Conservation (phyloP, 2,888 invertebrate species). For the Cetonia aurata region DNA sequence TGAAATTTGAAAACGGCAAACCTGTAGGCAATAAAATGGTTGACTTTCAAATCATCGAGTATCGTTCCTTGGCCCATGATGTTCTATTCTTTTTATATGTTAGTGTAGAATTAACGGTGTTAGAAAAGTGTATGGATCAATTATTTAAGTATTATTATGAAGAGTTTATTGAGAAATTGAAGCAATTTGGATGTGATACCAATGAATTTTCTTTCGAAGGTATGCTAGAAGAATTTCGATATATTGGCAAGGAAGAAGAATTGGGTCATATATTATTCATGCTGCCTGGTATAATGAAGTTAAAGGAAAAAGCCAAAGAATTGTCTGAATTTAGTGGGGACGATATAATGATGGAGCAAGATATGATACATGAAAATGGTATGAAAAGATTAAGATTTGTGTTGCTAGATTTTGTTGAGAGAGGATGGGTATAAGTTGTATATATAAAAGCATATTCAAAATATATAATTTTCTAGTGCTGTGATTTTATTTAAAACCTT, state of each 20-base stretch:
- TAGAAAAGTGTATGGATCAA: conserved; percentile 64
- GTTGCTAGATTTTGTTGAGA: conserved; percentile 40
- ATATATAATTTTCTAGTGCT: no score
- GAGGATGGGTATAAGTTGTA: conserved; percentile 27
- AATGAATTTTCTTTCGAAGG: conserved; percentile 61
- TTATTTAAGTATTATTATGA: conserved; percentile 67
- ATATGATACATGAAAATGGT: conserved; percentile 21
- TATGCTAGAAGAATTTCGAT: conserved; percentile 62
- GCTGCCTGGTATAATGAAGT: conserved; percentile 63
- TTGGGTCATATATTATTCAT: conserved; percentile 65
- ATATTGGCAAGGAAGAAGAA: conserved; percentile 60
- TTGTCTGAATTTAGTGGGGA: conserved; percentile 62
- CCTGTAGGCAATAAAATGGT: conserved; percentile 65
- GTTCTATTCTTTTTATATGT: conserved; percentile 69
- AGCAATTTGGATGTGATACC: conserved; percentile 55
- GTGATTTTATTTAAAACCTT: no score
- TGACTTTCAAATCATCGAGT: conserved; percentile 71
- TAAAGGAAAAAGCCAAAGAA: conserved; percentile 60
- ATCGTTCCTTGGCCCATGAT: conserved; percentile 68
- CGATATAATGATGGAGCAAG: conserved; percentile 45
- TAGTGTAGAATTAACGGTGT: conserved; percentile 64
- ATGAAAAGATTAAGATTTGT: conserved; percentile 13
- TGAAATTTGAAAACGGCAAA: conserved; percentile 61
- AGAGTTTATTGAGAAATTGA: conserved; percentile 56
- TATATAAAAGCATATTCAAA: no score